Evolutionary conservation across 2,113 vertebrate species (phyloP).

Genomic region (Chlorodrepanis virens): DNA sequence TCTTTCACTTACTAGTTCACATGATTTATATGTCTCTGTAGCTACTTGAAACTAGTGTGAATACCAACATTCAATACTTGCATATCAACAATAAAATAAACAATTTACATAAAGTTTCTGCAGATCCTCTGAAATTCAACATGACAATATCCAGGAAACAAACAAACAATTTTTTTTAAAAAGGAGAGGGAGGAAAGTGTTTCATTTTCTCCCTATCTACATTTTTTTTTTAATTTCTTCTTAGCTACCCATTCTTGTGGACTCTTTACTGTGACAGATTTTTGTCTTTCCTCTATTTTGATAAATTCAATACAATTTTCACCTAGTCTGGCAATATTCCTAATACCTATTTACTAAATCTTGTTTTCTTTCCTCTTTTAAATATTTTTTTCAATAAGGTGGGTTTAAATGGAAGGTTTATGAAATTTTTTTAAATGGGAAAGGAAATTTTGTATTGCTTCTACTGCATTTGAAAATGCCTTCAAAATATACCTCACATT

Average conservation of each 20-base stretch:
- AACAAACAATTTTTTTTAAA: neutral
- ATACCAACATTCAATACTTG: neutral
- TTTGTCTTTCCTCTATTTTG: neutral
- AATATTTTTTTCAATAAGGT: neutral
- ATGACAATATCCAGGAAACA: neutral
- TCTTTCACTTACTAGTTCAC: neutral
- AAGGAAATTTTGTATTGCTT: neutral
- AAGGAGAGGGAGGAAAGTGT: rapidly evolving
- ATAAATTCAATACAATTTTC: neutral
- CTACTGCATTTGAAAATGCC: neutral
- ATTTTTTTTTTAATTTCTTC: neutral
- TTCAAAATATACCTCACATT: neutral
- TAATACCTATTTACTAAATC: neutral
- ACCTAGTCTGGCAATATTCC: neutral
- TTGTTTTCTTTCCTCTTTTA: neutral
- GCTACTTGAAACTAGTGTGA: neutral
- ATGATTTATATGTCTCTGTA: neutral
- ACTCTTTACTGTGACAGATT: neutral
- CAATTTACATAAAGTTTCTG: neutral
- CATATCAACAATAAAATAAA: neutral
- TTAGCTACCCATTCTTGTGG: neutral
- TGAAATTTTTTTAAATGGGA: neutral
- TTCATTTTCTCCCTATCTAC: neutral
- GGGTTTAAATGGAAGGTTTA: neutral
- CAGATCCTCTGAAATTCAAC: neutral